These are phyloP conservation scores for Tachycineta bicolor DNA, from an alignment of 2,113 vertebrate genomes.

Conservation along the genomic window DNA sequence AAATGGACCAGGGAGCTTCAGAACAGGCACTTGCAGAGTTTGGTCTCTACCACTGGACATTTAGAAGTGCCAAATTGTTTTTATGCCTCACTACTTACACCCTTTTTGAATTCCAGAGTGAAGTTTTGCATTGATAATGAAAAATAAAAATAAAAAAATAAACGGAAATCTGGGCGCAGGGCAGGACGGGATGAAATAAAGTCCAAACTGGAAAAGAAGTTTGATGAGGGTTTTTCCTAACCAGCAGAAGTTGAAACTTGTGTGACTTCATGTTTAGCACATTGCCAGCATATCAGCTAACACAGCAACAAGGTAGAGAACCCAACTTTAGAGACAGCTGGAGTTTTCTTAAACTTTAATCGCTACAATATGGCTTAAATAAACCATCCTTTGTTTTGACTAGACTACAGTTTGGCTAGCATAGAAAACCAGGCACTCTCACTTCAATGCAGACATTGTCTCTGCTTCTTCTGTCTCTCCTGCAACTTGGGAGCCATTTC, in stretches of 20 bases:
- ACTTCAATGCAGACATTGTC: conserved; percentile 39
- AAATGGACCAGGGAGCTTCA: neutral
- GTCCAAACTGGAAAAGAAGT: neutral
- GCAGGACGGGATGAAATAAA: neutral
- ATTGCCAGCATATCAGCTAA: neutral
- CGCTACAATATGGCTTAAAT: conserved; percentile 32
- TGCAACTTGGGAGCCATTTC: neutral
- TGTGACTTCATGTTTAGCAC: neutral
- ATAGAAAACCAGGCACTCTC: neutral
- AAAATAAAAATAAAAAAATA: neutral
- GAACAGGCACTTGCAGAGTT: neutral
- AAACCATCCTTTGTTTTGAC: conserved; percentile 38
- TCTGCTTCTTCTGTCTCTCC: neutral
- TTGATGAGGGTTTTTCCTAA: neutral
- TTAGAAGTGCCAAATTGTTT: neutral
- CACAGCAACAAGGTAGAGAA: conserved; percentile 11
- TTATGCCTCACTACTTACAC: neutral
- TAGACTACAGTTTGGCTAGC: conserved; percentile 1
- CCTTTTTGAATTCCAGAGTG: neutral
- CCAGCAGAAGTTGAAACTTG: neutral
- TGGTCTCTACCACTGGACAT: neutral
- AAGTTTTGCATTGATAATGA: neutral
- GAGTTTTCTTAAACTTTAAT: conserved; percentile 32
- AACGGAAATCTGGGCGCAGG: fast-evolving
- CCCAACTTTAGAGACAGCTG: conserved; percentile 12